These are phyloP conservation scores for Octonoba sinensis DNA, from an alignment of 2,888 invertebrate genomes.

Conservation along the genomic window DNA sequence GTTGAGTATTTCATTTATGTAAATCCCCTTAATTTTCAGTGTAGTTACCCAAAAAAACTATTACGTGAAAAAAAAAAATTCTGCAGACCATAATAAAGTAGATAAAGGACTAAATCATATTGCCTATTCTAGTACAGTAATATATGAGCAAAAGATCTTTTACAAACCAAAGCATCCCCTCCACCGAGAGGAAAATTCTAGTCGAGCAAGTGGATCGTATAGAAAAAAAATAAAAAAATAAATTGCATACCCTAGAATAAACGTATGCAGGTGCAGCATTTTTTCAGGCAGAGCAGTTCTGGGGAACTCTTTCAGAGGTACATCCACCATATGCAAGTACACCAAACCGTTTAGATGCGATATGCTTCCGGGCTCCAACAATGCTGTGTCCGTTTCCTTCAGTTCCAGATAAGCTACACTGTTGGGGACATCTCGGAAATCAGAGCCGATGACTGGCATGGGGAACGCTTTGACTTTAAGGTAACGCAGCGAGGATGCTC, in stretches of 20 bases:
- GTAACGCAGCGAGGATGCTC: constrained; percentile 6
- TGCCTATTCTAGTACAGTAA: too few species aligned
- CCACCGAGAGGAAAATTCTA: too few species aligned
- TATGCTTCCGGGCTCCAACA: constrained; percentile 22
- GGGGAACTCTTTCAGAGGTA: constrained; percentile 39
- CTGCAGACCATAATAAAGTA: too few species aligned
- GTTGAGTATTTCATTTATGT: too few species aligned
- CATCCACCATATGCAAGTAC: constrained; percentile 25
- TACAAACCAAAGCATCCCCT: too few species aligned
- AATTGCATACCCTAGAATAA: constrained; percentile 38
- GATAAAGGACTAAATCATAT: too few species aligned
- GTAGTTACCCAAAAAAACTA: too few species aligned
- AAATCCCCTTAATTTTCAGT: too few species aligned
- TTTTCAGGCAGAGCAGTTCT: constrained; percentile 26
- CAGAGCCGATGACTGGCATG: constrained; percentile 16
- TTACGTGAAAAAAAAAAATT: too few species aligned
- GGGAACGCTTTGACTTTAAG: constrained; percentile 12
- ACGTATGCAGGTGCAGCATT: constrained; percentile 34
- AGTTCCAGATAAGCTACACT: constrained; percentile 26
- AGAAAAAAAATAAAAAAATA: too few species aligned
- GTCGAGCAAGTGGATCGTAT: too few species aligned
- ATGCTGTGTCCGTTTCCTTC: constrained; percentile 34
- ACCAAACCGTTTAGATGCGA: constrained; percentile 29
- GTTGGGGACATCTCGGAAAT: constrained; percentile 30
- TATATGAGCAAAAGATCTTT: too few species aligned